Evolutionary conservation across 37 sponge, comb jelly and placozoan species (phyloP).

Genomic region (Tethya wilhelma): DNA sequence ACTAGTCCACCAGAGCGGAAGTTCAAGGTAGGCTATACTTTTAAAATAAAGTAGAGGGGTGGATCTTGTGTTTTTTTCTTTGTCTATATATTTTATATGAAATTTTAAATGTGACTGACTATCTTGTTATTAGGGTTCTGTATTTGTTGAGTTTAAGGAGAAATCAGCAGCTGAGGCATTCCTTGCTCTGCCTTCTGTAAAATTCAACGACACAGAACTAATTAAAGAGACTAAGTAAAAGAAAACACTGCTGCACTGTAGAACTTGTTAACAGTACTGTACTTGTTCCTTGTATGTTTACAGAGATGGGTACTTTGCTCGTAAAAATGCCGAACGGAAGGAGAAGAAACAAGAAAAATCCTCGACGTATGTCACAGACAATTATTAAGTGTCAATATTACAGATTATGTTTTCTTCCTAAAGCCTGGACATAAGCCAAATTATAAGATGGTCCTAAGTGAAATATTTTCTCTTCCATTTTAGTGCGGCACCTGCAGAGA

Average conservation of each 20-base stretch:
- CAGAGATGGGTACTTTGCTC: slow-evolving; percentile 52
- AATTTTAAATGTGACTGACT: background rate
- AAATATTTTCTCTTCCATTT: background rate
- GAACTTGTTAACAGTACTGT: background rate
- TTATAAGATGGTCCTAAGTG: background rate
- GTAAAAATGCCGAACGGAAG: slow-evolving; percentile 53
- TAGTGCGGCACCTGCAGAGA: background rate
- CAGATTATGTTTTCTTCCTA: background rate
- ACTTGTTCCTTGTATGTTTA: background rate
- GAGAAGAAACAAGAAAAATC: slow-evolving; percentile 23
- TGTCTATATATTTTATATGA: background rate
- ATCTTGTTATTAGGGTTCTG: slow-evolving; percentile 76
- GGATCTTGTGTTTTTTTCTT: background rate
- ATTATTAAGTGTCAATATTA: background rate
- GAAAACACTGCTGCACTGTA: background rate
- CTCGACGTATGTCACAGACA: background rate
- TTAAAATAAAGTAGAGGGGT: background rate
- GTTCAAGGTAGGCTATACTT: slow-evolving; percentile 32
- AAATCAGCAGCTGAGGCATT: slow-evolving; percentile 4
- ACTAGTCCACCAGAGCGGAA: slow-evolving; percentile 6
- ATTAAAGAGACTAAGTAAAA: slow-evolving; percentile 66
- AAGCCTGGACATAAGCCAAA: background rate
- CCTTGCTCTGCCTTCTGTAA: slow-evolving; percentile 15
- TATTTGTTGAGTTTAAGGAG: slow-evolving; percentile 73
- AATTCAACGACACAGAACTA: slow-evolving; percentile 53